Percentiles rank a stretch among this genome's conserved stretches.
Evolutionary conservation across 2,797 vertebrate species (phyloP).

Genomic region (Coilia nasus): DNA sequence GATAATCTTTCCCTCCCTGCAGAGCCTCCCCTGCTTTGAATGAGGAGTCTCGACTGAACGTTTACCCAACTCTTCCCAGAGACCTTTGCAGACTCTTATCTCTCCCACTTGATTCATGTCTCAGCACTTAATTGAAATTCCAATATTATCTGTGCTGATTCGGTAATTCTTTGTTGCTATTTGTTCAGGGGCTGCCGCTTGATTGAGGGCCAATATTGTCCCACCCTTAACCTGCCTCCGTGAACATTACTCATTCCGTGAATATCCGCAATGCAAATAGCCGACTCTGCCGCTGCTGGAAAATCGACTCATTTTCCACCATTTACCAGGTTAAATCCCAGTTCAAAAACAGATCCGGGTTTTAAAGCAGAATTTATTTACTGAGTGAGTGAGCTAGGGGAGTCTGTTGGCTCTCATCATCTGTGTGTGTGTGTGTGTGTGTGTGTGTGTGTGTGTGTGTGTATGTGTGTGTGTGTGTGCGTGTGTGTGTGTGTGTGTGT

Average conservation of each 20-base stretch:
- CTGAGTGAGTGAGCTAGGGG: not conserved
- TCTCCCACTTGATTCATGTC: constrained; percentile 53
- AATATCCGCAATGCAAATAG: constrained; percentile 60
- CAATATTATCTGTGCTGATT: constrained; percentile 63
- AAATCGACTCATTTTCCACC: not conserved
- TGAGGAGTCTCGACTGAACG: not conserved
- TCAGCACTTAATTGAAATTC: constrained; percentile 71
- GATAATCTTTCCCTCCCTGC: not conserved
- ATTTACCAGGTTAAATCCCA: constrained; percentile 26
- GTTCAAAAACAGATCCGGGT: constrained; percentile 18
- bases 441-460: constrained; percentile 5
- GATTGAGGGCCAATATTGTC: constrained; percentile 54
- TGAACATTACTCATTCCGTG: constrained; percentile 50
- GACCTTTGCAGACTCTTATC: constrained; percentile 15
- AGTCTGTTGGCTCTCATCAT: not conserved
- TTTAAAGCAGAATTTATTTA: constrained; percentile 23
- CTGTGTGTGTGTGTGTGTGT: not conserved
- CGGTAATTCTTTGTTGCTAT: constrained; percentile 47
- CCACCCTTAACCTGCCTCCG: constrained; percentile 30
- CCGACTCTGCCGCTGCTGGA: constrained; percentile 11
- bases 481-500: too few relatives aligned
- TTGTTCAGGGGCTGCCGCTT: constrained; percentile 65
- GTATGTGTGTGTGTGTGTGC: not conserved
- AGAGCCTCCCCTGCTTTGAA: not conserved
- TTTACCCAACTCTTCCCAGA: not conserved